A percentile compares a stretch with the other conserved stretches of the same genome.
phyloP scores from a whole-genome alignment of 2,113 vertebrate species.

The Mionectes macconnelli region DNA sequence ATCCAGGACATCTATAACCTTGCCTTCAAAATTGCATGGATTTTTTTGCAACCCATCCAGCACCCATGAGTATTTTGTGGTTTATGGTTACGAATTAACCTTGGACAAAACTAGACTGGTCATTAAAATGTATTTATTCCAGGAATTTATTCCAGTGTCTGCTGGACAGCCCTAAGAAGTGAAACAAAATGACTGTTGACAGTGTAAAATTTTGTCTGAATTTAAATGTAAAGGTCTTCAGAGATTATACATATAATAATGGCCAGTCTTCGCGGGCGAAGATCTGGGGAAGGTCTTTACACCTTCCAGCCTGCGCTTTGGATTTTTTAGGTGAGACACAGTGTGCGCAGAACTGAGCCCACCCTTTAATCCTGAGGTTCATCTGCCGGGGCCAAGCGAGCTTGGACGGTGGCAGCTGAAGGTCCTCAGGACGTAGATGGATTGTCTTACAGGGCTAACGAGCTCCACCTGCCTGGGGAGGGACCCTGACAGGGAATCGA shows the following conservation, averaged over 20 bases:
- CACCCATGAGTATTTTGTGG: background rate
- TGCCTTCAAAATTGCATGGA: background rate
- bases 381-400: too few species aligned
- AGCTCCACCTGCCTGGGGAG: too few species aligned
- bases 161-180: background rate
- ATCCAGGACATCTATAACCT: background rate
- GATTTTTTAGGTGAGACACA: too few species aligned
- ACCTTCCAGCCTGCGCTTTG: too few species aligned
- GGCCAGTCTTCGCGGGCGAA: too few species aligned
- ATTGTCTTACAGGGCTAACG: too few species aligned
- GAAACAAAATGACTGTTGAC: background rate
- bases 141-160: background rate
- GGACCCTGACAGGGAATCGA: too few species aligned
- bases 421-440: too few species aligned
- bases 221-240: background rate
- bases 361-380: too few species aligned
- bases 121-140: background rate
- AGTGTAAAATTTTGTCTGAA: background rate
- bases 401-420: too few species aligned
- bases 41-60: background rate
- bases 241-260: background rate
- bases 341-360: too few species aligned
- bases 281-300: too few species aligned
- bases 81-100: background rate
- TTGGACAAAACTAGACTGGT: background rate